Conservation (phyloP, 2,888 invertebrate species). For the Eupithecia pulchellata region DNA sequence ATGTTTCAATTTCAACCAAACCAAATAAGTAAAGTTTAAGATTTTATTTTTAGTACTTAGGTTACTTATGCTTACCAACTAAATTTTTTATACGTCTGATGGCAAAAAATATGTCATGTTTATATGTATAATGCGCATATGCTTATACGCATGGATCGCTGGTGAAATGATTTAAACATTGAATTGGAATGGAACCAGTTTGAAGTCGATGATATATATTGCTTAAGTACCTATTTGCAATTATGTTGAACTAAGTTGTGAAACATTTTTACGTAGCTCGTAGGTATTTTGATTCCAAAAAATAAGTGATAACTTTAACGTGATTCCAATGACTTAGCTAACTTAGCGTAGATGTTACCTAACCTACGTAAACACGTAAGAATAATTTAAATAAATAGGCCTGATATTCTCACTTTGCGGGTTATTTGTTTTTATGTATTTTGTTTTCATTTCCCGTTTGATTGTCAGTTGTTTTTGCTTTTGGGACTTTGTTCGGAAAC, state of each 20-base stretch:
- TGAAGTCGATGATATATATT: no score
- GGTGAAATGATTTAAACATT: not conserved
- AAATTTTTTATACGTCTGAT: not conserved
- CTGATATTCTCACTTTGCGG: no score
- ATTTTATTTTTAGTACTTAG: no score
- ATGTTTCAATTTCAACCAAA: no score
- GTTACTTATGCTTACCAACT: not conserved
- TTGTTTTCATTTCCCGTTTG: no score
- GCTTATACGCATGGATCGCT: not conserved
- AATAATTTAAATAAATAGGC: no score
- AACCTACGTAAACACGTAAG: not conserved
- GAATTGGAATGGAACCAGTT: constrained; percentile 9
- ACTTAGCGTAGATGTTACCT: not conserved
- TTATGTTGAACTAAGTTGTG: constrained; percentile 20
- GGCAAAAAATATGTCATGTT: not conserved
- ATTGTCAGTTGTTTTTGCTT: no score
- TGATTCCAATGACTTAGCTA: not conserved
- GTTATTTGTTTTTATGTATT: no score
- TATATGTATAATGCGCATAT: not conserved
- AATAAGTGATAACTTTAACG: not conserved
- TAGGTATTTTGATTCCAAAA: not conserved
- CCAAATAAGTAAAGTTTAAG: no score
- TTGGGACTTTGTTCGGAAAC: no score
- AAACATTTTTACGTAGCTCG: constrained; percentile 1
- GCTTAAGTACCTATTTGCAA: no score